Conservation (phyloP, 2,797 vertebrate genomes). For the Euphonia xanthogaster region DNA sequence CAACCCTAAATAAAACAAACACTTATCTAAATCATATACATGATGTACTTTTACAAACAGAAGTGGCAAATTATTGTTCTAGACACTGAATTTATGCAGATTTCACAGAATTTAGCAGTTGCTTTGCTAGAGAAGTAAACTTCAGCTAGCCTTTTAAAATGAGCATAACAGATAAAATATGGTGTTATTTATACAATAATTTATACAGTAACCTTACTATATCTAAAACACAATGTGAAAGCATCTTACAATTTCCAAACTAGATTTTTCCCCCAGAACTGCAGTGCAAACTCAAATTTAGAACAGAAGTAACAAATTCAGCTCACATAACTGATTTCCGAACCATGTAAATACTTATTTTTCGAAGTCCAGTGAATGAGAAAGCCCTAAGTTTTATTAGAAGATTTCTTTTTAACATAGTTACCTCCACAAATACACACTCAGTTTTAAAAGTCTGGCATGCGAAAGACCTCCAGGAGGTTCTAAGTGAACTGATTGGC, state of each 20-base stretch:
- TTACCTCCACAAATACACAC: conserved; percentile 78
- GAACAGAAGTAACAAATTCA: conserved; percentile 12
- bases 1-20: conserved; percentile 85
- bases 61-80: conserved; percentile 27
- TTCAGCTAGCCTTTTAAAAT: conserved; percentile 52
- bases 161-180: conserved; percentile 1
- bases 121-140: conserved; percentile 38
- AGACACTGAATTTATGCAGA: conserved; percentile 38
- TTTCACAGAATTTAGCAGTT: conserved; percentile 33
- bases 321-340: conserved; percentile 59
- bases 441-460: conserved; percentile 73
- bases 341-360: neutral
- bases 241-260: conserved; percentile 17
- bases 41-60: neutral
- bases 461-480: conserved; percentile 83
- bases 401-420: conserved; percentile 71
- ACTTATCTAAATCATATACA: conserved; percentile 45
- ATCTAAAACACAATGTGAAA: conserved; percentile 26
- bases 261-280: conserved; percentile 34
- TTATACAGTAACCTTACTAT: neutral
- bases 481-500: conserved; percentile 78
- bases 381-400: conserved; percentile 10
- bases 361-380: conserved; percentile 35
- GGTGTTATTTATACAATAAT: neutral
- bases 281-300: conserved; percentile 39